Base-by-base conservation (phyloP, 2,113 vertebrate genomes). In the Dendropsophus ebraccatus region DNA sequence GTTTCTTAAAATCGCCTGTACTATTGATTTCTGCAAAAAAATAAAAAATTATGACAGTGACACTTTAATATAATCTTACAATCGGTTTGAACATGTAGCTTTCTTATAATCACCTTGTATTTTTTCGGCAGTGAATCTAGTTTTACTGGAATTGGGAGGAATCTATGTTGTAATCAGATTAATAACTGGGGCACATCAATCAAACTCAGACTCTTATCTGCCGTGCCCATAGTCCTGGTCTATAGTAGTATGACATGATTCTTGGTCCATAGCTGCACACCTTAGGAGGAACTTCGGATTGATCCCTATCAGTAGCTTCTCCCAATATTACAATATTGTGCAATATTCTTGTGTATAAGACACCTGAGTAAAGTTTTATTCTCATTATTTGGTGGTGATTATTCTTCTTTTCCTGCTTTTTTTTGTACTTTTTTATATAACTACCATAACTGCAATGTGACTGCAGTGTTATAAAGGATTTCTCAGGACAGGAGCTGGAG, bases 141-240 rank as follows among this genome's bases (percentile, higher is more conserved):
- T 54, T 54, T 52, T 52, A 65, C 58, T 30, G 78, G 35, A 65
- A 28, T 41, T 45, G n/a, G 56, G 78, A 47, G 35, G 37, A 81
- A 41, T 28, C 60, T 37, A 65, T 28, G 56, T 6, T 28, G 56
- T 47, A 62, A 62, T 62, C n/a, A 28, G 35, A 7, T 28, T 28
- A 13, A 81, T 65, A 65, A 62, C 8, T 58, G 58, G n/a, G 35
- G 37, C 58, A 47, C 10, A 37, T n/a, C 25, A 77, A 77, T 77
- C 47, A 50, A 30, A 54, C 25, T 1, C 5, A 9, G 41, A 9
- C 14, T 73, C 70, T 75, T 75, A 49, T 49, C 72, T 49, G 47
- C n/a, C 41, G 77, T 6, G 16, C 77, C 35, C n/a, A n/a, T n/a
- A n/a, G n/a, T n/a, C 54, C 25, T 45, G 8, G 9, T 5, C 37